Evolutionary conservation across 2,113 vertebrate species (phyloP).

Genomic region (Cnemophilus loriae): DNA sequence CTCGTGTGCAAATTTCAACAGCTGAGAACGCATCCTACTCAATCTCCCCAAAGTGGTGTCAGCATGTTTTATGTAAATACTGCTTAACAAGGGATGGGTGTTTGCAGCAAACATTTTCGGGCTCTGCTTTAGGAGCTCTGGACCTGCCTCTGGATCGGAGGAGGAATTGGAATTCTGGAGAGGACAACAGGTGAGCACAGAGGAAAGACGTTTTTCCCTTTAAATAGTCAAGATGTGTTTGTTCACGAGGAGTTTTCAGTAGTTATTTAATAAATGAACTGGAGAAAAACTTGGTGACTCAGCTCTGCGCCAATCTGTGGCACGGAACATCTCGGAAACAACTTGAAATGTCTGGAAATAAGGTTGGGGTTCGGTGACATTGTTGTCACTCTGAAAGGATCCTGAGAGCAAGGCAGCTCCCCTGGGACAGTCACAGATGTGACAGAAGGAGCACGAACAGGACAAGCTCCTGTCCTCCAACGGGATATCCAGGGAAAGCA

Average conservation of each 20-base stretch:
- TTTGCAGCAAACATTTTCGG: background rate
- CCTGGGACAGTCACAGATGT: background rate
- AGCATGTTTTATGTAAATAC: constrained; percentile 47
- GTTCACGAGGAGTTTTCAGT: background rate
- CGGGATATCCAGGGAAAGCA: background rate
- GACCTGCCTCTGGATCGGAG: background rate
- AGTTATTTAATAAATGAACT: background rate
- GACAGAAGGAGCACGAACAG: background rate
- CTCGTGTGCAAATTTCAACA: constrained; percentile 46
- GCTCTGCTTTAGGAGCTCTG: background rate
- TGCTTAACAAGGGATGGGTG: background rate
- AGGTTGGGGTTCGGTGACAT: fast-evolving
- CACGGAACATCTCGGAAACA: fast-evolving
- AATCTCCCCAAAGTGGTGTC: constrained; percentile 14
- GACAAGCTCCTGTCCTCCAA: background rate
- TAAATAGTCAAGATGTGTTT: background rate
- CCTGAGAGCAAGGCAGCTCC: background rate
- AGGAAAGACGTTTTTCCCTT: background rate
- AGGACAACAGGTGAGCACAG: background rate
- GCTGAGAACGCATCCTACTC: constrained; percentile 51
- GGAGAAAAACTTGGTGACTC: background rate
- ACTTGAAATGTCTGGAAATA: fast-evolving
- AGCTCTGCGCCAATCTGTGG: background rate
- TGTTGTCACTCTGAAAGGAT: background rate
- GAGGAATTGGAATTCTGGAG: background rate